Base-by-base conservation (phyloP, 2,888 invertebrate species). In the Pachliopta kotzebuea region DNA sequence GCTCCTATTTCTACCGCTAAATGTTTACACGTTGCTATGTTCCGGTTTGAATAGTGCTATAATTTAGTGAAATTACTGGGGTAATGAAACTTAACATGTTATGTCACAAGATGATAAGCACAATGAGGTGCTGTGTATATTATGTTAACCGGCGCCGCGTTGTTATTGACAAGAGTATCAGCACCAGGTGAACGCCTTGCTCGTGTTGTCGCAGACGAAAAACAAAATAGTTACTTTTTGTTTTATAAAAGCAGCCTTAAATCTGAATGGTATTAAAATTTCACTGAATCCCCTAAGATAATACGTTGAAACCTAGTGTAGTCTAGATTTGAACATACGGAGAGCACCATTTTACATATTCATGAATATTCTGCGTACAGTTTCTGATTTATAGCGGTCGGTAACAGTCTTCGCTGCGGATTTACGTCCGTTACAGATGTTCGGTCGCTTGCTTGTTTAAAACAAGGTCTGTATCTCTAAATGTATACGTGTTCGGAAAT, bases 351-450 rank as follows among this genome's bases (percentile, higher is more conserved):
- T 29, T 61, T 17, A 37, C 55, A 45, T 8, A 45, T 67, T 73
- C 76, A 75, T 79, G 79, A 76, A 78, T 79, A 79, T 79, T 77
- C 76, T 62, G 68, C 62, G 72, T 72, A 73, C 72, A 65, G 66
- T 67, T 49, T 53, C 65, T 71, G 75, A 79, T 79, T 76, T 77
- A 79, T 76, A 68, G 66, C 65, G 71, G 75, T 66, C 72, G 68
- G 69, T 72, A 73, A 70, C 74, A 72, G 72, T 74, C 74, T 74
- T 73, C 37, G 58, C 29, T 20, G 29, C 58, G 70, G 75, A 77
- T 76, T 74, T 74, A 77, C 74, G 57, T 57, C 53, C 37, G 57
- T 57, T 57, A 42, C 53, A 57, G 42, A 49, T 58, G 58, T 21
- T 31, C 49, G 29, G 56, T 62, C 45, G 21, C 53, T 18, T 31